Percentiles rank a stretch among this genome's conserved stretches.
Evolutionary conservation across 2,888 invertebrate species (phyloP).

Genomic region (Ophion ellenae): DNA sequence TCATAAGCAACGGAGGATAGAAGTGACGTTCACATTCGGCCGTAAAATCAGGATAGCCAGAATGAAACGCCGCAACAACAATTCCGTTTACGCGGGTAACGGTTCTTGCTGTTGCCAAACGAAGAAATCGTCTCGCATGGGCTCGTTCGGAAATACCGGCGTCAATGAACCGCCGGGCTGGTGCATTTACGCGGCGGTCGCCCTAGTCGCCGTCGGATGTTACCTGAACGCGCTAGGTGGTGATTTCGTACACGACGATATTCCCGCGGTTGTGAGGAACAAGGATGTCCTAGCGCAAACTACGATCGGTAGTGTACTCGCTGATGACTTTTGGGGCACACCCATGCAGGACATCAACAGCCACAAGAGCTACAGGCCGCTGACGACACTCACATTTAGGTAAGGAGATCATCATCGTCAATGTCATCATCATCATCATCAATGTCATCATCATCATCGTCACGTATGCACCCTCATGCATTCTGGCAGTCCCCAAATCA

Average conservation of each 20-base stretch:
- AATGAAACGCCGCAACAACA: conserved; percentile 76
- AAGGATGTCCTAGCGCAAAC: conserved; percentile 91
- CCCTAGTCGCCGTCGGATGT: conserved; percentile 88
- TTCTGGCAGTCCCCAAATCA: not conserved
- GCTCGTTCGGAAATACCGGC: conserved; percentile 48
- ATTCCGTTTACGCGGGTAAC: conserved; percentile 65
- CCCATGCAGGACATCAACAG: conserved; percentile 92
- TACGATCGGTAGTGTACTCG: conserved; percentile 87
- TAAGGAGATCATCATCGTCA: conserved; percentile 83
- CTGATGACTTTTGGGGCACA: conserved; percentile 96
- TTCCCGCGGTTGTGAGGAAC: conserved; percentile 93
- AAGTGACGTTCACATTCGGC: not conserved
- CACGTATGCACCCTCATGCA: not conserved
- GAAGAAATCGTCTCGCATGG: conserved; percentile 68
- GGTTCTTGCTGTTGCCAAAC: conserved; percentile 74
- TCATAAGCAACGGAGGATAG: not conserved
- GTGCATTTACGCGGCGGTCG: conserved; percentile 87
- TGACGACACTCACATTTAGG: conserved; percentile 94
- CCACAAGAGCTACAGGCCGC: conserved; percentile 94
- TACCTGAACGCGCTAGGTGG: conserved; percentile 91
- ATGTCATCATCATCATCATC: not conserved
- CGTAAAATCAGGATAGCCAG: conserved; percentile 45
- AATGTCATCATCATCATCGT: not conserved
- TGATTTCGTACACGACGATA: conserved; percentile 95
- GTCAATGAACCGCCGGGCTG: conserved; percentile 84